Conservation (phyloP, 2,888 invertebrate species). For the Hyles lineata region DNA sequence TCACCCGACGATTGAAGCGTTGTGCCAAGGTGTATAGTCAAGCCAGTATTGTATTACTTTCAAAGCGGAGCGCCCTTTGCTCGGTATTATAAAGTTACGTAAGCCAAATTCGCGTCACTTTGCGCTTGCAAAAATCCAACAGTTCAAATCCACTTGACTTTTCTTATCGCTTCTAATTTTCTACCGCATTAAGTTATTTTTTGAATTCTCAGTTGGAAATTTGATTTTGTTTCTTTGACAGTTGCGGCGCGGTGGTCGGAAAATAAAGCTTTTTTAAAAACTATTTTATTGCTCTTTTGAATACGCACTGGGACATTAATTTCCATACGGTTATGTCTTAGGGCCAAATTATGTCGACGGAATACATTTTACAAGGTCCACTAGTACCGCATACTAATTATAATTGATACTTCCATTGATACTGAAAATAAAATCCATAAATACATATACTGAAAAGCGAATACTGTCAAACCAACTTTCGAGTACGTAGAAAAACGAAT, state of each 20-base stretch:
- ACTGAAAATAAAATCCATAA: no score
- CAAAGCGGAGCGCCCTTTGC: constrained; percentile 59
- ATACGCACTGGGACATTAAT: no score
- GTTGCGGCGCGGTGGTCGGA: not conserved
- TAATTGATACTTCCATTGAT: no score
- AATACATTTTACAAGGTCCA: no score
- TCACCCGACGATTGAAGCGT: not conserved
- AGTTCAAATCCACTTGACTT: constrained; percentile 17
- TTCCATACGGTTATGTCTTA: no score
- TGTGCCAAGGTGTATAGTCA: constrained; percentile 27
- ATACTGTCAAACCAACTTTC: no score
- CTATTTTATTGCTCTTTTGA: not conserved
- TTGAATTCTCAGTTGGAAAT: not conserved
- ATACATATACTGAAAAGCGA: no score
- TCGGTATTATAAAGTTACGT: constrained; percentile 66
- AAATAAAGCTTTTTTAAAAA: not conserved
- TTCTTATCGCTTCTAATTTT: constrained; percentile 11
- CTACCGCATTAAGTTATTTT: constrained; percentile 7
- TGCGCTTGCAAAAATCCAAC: constrained; percentile 64
- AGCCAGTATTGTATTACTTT: constrained; percentile 65
- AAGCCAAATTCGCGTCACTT: constrained; percentile 64
- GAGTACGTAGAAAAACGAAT: no score
- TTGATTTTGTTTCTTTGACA: not conserved
- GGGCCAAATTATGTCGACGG: no score
- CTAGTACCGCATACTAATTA: no score